Percentiles rank a stretch among this genome's conserved stretches.
Evolutionary conservation across 2,888 invertebrate species (phyloP).

Genomic region (Serripes groenlandicus): DNA sequence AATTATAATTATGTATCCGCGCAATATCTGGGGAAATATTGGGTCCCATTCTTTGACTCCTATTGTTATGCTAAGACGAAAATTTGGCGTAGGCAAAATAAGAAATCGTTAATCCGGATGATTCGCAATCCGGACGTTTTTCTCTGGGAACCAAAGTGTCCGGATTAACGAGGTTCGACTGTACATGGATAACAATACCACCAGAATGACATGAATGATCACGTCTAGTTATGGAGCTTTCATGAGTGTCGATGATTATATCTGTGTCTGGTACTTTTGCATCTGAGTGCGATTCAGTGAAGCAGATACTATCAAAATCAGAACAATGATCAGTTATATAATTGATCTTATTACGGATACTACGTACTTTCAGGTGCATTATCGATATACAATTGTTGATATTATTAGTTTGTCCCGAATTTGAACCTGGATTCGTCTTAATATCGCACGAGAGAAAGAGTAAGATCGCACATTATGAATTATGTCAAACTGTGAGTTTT

Average conservation of each 20-base stretch:
- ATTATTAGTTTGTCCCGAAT: not conserved
- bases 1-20: no score
- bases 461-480: no score
- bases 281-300: constrained; percentile 23
- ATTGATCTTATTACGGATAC: constrained; percentile 23
- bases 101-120: no score
- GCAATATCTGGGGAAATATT: no score
- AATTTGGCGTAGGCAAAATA: no score
- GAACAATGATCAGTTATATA: constrained; percentile 19
- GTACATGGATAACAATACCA: constrained; percentile 1
- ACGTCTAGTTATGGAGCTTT: not conserved
- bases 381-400: not conserved
- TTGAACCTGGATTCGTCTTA: constrained; percentile 1
- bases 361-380: constrained; percentile 17
- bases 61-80: no score
- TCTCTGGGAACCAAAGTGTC: no score
- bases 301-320: constrained; percentile 33
- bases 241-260: not conserved
- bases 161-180: no score
- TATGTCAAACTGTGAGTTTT: no score
- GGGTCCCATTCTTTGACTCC: no score
- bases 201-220: not conserved
- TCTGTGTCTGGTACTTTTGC: not conserved
- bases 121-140: no score
- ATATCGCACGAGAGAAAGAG: constrained; percentile 9